Evolutionary conservation across 1,140 invertebrate species (phyloP).

Genomic region (Drosophila ironensis): DNA sequence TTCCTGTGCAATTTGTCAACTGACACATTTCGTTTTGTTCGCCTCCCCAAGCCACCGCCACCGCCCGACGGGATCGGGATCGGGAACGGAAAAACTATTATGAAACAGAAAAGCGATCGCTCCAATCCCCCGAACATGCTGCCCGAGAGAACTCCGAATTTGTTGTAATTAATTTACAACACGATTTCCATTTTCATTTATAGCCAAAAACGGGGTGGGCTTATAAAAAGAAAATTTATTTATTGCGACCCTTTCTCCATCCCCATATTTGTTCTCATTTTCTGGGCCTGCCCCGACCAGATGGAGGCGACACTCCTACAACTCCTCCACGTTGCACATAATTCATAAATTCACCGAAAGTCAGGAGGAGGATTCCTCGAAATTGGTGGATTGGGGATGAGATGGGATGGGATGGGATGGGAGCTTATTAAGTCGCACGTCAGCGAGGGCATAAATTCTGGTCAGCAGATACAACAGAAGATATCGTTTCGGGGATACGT

Average conservation of each 20-base stretch:
- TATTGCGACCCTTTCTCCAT: slow-evolving; percentile 43
- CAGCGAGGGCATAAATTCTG: slow-evolving; percentile 72
- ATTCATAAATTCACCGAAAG: slow-evolving; percentile 56
- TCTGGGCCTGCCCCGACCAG: slow-evolving; percentile 6
- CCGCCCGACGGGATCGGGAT: too few relatives aligned
- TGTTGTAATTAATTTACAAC: slow-evolving; percentile 79
- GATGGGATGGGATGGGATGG: too few relatives aligned
- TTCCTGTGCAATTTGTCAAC: slow-evolving; percentile 81
- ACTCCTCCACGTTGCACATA: slow-evolving; percentile 30
- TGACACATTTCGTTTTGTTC: slow-evolving; percentile 62
- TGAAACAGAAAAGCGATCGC: slow-evolving; percentile 50
- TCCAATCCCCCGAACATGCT: slow-evolving; percentile 2
- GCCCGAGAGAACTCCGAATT: slow-evolving; percentile 45
- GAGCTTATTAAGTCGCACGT: slow-evolving; percentile 75
- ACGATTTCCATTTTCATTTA: slow-evolving; percentile 61
- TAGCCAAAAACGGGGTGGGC: slow-evolving; percentile 14
- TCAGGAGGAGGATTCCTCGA: not conserved
- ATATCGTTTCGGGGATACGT: slow-evolving; percentile 21
- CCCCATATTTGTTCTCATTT: slow-evolving; percentile 48
- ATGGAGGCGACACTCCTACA: slow-evolving; percentile 1
- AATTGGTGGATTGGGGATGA: too few relatives aligned
- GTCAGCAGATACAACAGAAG: slow-evolving; percentile 35
- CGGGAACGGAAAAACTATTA: slow-evolving; percentile 43
- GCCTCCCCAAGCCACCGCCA: too few relatives aligned
- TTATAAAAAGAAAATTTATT: slow-evolving; percentile 67